Conservation (phyloP, 2,797 vertebrate species). For the Trematomus bernacchii region DNA sequence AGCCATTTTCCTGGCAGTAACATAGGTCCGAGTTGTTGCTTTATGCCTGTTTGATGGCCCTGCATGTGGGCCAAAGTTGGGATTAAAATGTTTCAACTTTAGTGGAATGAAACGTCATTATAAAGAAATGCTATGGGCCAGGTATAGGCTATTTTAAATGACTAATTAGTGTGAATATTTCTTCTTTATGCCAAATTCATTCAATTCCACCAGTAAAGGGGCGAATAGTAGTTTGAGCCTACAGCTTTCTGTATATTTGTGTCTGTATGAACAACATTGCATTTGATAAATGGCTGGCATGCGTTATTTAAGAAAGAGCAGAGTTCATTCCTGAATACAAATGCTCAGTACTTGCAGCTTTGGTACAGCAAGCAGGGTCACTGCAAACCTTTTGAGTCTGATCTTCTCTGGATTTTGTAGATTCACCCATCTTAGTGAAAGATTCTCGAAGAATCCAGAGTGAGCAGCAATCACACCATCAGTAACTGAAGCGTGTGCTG, state of each 20-base stretch:
- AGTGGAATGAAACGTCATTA: constrained; percentile 12
- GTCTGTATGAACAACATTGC: background rate
- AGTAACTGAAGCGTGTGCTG: constrained; percentile 73
- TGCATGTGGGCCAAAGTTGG: background rate
- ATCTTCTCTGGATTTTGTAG: constrained; percentile 36
- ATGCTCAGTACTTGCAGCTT: constrained; percentile 6
- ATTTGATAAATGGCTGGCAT: background rate
- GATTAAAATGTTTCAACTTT: background rate
- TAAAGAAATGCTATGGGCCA: background rate
- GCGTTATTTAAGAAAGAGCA: background rate
- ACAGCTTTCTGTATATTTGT: constrained; percentile 3
- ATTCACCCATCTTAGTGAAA: constrained; percentile 53
- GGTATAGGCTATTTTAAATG: background rate
- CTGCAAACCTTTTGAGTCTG: constrained; percentile 37
- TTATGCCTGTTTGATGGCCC: constrained; percentile 11
- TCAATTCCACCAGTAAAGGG: constrained; percentile 2
- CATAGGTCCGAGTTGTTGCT: constrained; percentile 3
- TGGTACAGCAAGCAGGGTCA: background rate
- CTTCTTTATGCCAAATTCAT: background rate
- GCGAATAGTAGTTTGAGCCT: background rate
- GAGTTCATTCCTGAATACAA: constrained; percentile 5
- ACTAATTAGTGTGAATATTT: background rate
- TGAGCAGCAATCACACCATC: constrained; percentile 69
- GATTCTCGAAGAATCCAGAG: constrained; percentile 60
- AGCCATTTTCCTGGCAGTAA: constrained; percentile 11